Base-by-base conservation (phyloP, 1,140 invertebrate genomes). In the Delia radicum region DNA sequence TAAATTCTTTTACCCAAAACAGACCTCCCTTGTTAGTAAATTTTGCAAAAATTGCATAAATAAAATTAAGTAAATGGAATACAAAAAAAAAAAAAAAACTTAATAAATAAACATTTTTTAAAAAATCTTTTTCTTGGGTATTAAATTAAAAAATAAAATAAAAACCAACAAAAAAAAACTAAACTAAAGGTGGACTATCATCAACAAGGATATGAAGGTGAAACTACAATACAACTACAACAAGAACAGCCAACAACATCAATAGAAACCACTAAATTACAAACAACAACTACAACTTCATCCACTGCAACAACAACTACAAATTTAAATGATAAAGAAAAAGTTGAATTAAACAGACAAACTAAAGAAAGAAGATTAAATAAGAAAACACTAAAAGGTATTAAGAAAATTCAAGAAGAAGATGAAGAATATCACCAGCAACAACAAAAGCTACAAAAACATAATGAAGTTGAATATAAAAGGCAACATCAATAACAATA, bases 401-500 rank as follows among this genome's bases (percentile, higher is more conserved):
- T n/a, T n/a, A n/a, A n/a, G n/a, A 5, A 69, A 37, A 69, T 69
- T 7, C 6, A 69, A 37, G 65, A 69, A 33, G 10, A 33, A 21
- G 18, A 31, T 18, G 29, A 65, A 26, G 62, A 65, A 65, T 29
- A 29, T 65, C 62, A 65, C 62, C 29, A 26, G 31, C 67, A 67
- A 33, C 55, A 69, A 73, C 76, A 61, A 18, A 63, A 72, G 21
- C 74, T 69, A 27, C 71, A 74, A 55, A 33, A 65, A 74, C 13
- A 21, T 42, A 26, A 73, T 21, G 2, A 73, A 26, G 13, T 48
- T 4, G 15, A 73, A 48, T 24, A 55, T 28, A 73, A 79, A 71
- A 65, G 72, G 61, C 76, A 74, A 77, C 74, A 42, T 72, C 75
- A 55, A 79, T 75, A 79, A 71, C 27, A 77, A 73, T 31, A 24